Base-by-base conservation (phyloP, 1,140 invertebrate species). In the Drosophila mojavensis region DNA sequence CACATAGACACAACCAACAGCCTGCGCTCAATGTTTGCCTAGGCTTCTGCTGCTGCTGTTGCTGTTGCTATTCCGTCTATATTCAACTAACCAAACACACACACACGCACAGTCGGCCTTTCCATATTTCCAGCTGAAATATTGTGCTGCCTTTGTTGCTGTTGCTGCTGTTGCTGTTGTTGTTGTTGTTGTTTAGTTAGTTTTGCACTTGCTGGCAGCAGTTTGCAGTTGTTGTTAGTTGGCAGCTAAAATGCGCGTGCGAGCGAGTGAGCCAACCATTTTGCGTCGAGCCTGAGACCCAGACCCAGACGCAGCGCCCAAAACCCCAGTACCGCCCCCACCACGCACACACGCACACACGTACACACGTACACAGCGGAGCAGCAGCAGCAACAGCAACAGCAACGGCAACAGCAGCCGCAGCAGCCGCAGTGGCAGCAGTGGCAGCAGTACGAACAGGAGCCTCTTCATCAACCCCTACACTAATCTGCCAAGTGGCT, bases 91-190 rank as follows among this genome's bases (percentile, higher is more conserved):
- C 43, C 53, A 36, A 15, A 67, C 50, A 75, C 51, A 59, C 11
- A 58, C 20, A 20, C 39, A 55, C 69, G 59, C 58, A 66, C 66
- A 63, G 45, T 50, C 45, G n/a, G 39, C 58, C 72, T 72, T 83
- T 79, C 81, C 81, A 85, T 82, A 86, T 88, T 86, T 86, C 83
- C 83, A 88, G 76, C 65, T 86, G 79, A 88, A 88, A 88, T 86
- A 86, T 86, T 81, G 58, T 86, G 53, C 47, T 66, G 69, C 36
- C 59, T 66, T 60, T 59, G 47, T 3, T 24, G 66, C 55, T 48
- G 10, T 41, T 11, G 26, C 59, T 54, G 28, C 5, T 30, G 28
- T 5, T 30, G 2, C 5, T 30, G 28, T 30, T 30, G 65, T 53
- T 81, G 66, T 43, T 64, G 64, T 71, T 75, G 76, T 67, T 60